Evolutionary conservation across 2,113 vertebrate species (phyloP).

Genomic region (Xiphias gladius): DNA sequence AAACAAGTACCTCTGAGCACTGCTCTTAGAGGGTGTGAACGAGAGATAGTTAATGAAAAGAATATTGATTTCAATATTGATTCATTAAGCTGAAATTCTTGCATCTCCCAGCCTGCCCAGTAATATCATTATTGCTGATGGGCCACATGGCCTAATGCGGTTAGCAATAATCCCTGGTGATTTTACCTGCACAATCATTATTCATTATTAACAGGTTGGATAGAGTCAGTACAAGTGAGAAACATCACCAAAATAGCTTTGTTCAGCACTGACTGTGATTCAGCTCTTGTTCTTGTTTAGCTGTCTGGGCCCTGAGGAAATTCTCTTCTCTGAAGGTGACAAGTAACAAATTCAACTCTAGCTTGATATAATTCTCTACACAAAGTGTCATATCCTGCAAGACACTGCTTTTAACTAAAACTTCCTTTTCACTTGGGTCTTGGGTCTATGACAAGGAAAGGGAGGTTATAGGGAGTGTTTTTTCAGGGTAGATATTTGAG

Average conservation of each 20-base stretch:
- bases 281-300: slow-evolving; percentile 26
- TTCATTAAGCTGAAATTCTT: slow-evolving; percentile 59
- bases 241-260: slow-evolving; percentile 40
- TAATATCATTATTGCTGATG: slow-evolving; percentile 69
- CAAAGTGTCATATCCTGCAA: neutral
- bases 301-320: slow-evolving; percentile 10
- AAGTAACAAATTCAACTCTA: neutral
- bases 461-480: neutral
- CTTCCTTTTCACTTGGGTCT: neutral
- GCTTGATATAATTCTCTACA: neutral
- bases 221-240: slow-evolving; percentile 44
- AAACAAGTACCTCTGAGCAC: slow-evolving; percentile 38
- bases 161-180: slow-evolving; percentile 63
- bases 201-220: slow-evolving; percentile 69
- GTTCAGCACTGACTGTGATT: slow-evolving; percentile 16
- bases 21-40: slow-evolving; percentile 42
- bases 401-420: neutral
- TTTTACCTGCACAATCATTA: slow-evolving; percentile 60
- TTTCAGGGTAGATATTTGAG: neutral
- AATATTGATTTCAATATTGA: slow-evolving; percentile 77
- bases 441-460: no score
- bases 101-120: slow-evolving; percentile 53
- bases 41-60: slow-evolving; percentile 69
- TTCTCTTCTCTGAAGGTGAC: neutral
- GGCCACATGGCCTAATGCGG: slow-evolving; percentile 51